Conservation (phyloP, 2,797 vertebrate species). For the Galago senegalensis region DNA sequence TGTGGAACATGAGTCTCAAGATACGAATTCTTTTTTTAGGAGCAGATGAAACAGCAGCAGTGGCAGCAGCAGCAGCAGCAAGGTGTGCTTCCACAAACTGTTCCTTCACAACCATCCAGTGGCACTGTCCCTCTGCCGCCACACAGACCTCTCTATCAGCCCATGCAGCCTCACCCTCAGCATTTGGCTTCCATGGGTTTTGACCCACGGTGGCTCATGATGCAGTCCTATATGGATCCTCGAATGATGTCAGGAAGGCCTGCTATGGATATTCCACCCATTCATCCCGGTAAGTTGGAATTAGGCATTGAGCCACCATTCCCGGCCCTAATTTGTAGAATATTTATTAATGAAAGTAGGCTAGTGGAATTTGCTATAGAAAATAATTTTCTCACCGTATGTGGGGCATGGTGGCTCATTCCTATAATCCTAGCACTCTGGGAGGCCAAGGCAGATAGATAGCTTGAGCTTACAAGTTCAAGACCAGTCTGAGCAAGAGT, state of each 20-base stretch:
- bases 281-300: constrained; percentile 94
- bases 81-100: constrained; percentile 92
- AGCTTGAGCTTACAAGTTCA: too few relatives aligned
- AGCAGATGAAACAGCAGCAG: constrained; percentile 98
- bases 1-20: neutral
- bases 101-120: constrained; percentile 92
- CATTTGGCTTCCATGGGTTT: constrained; percentile 98
- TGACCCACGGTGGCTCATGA: constrained; percentile 99
- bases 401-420: too few relatives aligned
- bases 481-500: too few relatives aligned
- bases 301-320: neutral
- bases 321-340: neutral
- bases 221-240: constrained; percentile 99
- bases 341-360: neutral
- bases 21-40: constrained; percentile 88
- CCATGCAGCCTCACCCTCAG: constrained; percentile 96
- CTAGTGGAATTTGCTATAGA: neutral
- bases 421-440: too few relatives aligned
- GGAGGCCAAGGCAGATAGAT: too few relatives aligned
- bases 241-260: constrained; percentile 97
- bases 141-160: constrained; percentile 97
- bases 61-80: constrained; percentile 92
- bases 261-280: constrained; percentile 95
- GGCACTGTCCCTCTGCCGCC: constrained; percentile 93
- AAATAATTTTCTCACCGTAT: constrained; percentile 35